phyloP scores from a whole-genome alignment of 2,113 vertebrate genomes.

The Hippocampus guttulatus region DNA sequence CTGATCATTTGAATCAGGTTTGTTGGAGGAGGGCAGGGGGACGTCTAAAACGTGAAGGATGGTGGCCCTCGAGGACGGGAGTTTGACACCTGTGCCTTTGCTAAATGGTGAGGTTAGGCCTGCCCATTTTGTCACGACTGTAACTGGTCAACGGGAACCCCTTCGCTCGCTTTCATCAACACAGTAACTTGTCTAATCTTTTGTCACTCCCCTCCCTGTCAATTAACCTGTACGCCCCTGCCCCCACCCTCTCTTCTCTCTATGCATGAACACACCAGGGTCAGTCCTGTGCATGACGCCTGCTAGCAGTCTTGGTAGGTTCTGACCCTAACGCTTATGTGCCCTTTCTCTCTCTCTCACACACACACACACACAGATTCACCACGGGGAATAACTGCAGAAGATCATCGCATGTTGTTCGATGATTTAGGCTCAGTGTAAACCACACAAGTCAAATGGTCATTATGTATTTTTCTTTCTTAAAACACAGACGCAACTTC shows the following conservation, averaged over 20 bases:
- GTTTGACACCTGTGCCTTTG: background rate
- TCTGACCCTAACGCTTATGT: slow-evolving; percentile 60
- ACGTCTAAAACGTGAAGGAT: too few relatives aligned
- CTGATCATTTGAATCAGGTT: too few relatives aligned
- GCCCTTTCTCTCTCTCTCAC: slow-evolving; percentile 2
- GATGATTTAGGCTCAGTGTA: background rate
- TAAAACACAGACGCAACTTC: background rate
- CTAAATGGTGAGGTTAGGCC: background rate
- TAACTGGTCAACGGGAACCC: background rate
- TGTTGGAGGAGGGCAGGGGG: too few relatives aligned
- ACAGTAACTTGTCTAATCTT: slow-evolving; percentile 52
- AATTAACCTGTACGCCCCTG: slow-evolving; percentile 51
- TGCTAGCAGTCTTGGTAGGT: slow-evolving; percentile 99
- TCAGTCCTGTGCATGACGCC: slow-evolving; percentile 99
- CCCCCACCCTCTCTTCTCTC: slow-evolving; percentile 32
- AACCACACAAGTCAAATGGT: background rate
- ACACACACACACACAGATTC: background rate
- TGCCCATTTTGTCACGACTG: background rate
- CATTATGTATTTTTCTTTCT: background rate
- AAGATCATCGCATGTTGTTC: background rate
- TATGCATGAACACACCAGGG: slow-evolving; percentile 85
- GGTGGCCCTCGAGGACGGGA: too few relatives aligned
- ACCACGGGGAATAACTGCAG: background rate
- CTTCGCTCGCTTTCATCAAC: slow-evolving; percentile 28
- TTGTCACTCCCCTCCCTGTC: slow-evolving; percentile 57